These are phyloP conservation scores for Sphaeridia pumilis DNA, from an alignment of 2,888 invertebrate species.

Conservation along the genomic window DNA sequence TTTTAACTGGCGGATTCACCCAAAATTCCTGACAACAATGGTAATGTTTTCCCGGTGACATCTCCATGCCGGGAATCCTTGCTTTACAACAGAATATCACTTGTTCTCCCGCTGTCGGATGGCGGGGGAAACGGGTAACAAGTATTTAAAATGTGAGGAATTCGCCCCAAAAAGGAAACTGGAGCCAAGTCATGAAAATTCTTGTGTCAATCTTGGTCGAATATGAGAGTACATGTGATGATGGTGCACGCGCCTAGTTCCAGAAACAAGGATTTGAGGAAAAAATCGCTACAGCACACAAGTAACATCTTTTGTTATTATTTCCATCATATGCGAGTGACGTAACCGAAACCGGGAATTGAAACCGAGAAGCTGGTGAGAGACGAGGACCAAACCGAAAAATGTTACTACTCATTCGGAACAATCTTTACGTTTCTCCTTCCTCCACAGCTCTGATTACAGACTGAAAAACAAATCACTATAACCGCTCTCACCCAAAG, in stretches of 20 bases:
- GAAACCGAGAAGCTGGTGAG: neutral
- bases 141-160: neutral
- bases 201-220: neutral
- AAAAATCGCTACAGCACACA: neutral
- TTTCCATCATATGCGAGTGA: neutral
- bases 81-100: too few species aligned
- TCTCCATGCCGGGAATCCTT: too few species aligned
- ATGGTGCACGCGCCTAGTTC: too few species aligned
- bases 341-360: neutral
- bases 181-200: slow-evolving; percentile 1
- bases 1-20: too few species aligned
- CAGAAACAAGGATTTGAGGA: neutral
- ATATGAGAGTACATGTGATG: neutral
- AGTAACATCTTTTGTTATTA: neutral
- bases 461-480: too few species aligned
- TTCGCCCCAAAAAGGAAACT: slow-evolving; percentile 2
- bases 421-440: neutral
- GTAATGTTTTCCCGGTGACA: too few species aligned
- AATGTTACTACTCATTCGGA: neutral
- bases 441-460: too few species aligned
- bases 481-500: too few species aligned
- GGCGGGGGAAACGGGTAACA: neutral
- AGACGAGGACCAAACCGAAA: slow-evolving; percentile 1
- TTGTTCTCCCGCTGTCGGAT: too few species aligned
- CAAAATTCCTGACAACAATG: too few species aligned